Percentiles rank a stretch among this genome's conserved stretches.
Evolutionary conservation across 1,140 invertebrate genomes (phyloP).

Genomic region (Saccostrea echinata): DNA sequence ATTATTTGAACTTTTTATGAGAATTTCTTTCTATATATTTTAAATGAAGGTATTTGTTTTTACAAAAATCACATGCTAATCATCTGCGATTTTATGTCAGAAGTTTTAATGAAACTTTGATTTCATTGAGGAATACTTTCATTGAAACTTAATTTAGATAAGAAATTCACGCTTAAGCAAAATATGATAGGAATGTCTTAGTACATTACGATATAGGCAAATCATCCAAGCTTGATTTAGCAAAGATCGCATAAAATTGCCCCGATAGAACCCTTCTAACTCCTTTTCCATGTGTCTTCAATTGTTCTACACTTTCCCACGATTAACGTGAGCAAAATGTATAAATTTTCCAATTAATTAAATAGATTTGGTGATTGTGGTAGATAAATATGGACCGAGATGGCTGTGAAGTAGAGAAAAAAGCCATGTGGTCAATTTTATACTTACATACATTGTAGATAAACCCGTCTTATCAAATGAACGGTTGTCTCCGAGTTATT

Average conservation of each 20-base stretch:
- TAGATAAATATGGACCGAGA: neutral
- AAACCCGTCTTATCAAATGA: neutral
- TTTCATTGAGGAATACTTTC: neutral
- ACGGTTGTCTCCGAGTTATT: neutral
- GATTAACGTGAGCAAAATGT: slow-evolving; percentile 30
- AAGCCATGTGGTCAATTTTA: slow-evolving; percentile 18
- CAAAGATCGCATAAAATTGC: slow-evolving; percentile 20
- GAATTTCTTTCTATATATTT: no score
- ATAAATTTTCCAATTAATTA: slow-evolving; percentile 40
- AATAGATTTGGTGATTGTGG: slow-evolving; percentile 36
- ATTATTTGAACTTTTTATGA: no score
- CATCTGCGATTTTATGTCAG: no score
- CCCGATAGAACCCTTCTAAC: neutral
- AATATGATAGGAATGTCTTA: slow-evolving; percentile 35
- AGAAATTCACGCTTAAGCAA: slow-evolving; percentile 28
- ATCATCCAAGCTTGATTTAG: slow-evolving; percentile 29
- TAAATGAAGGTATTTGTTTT: no score
- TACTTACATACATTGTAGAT: slow-evolving; percentile 13
- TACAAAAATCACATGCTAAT: no score
- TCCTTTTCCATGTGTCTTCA: slow-evolving; percentile 28
- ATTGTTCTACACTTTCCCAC: slow-evolving; percentile 31
- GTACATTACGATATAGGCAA: slow-evolving; percentile 25
- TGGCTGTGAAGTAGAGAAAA: neutral
- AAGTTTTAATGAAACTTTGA: neutral
- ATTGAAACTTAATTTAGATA: slow-evolving; percentile 31